Conservation (phyloP, 2,797 vertebrate genomes). For the Muraenolepis orangiensis region DNA sequence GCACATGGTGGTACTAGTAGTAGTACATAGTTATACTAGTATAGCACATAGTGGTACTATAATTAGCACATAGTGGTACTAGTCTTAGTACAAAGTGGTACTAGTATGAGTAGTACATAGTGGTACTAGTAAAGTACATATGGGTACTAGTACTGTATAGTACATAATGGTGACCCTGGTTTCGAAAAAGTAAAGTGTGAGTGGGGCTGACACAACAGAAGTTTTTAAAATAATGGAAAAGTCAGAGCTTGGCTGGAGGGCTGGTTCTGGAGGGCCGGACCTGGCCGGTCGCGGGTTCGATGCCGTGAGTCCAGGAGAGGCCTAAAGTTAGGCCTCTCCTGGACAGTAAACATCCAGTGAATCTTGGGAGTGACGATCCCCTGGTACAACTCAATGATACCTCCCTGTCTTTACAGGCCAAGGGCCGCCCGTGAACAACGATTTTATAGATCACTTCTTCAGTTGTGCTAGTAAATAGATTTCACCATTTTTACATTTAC, state of each 20-base stretch:
- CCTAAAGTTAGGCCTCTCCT: slow-evolving; percentile 2
- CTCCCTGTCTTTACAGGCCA: slow-evolving; percentile 32
- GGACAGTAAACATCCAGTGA: slow-evolving; percentile 27
- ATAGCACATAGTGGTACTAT: too few relatives aligned
- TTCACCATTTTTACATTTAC: slow-evolving; percentile 29
- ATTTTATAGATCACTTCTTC: slow-evolving; percentile 35
- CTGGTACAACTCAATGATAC: slow-evolving; percentile 1
- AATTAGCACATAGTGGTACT: too few relatives aligned
- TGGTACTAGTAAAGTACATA: too few relatives aligned
- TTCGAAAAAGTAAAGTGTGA: background rate
- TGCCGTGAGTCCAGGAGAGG: background rate
- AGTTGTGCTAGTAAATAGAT: slow-evolving; percentile 25
- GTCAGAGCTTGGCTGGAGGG: slow-evolving; percentile 40
- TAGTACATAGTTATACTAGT: too few relatives aligned
- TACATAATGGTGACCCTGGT: too few relatives aligned
- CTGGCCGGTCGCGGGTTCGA: too few relatives aligned
- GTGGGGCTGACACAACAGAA: slow-evolving; percentile 19
- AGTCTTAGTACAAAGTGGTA: too few relatives aligned
- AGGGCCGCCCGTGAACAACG: slow-evolving; percentile 13
- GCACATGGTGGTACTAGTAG: too few relatives aligned
- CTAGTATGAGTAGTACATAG: too few relatives aligned
- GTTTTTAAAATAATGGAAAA: slow-evolving; percentile 32
- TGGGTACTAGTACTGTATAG: too few relatives aligned
- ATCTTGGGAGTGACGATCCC: slow-evolving; percentile 12
- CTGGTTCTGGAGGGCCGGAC: slow-evolving; percentile 15